A percentile compares a stretch with the other conserved stretches of the same genome.
These are phyloP conservation scores for Platyrinchus mystaceus DNA, from an alignment of 2,797 vertebrate species.

Conservation along the genomic window DNA sequence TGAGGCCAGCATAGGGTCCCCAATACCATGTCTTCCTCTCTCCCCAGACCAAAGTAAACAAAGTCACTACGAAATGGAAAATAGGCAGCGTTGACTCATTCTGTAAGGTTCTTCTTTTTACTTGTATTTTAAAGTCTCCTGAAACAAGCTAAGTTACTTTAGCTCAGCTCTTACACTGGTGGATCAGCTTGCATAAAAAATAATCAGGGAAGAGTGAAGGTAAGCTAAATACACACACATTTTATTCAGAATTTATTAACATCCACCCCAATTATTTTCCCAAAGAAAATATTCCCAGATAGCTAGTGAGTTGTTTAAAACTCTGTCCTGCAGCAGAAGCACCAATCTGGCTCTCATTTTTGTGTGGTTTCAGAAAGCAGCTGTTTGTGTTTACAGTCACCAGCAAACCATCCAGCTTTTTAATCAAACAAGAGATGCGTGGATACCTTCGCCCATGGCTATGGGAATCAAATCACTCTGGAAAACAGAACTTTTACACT, in stretches of 20 bases:
- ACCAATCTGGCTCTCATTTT: slow-evolving; percentile 28
- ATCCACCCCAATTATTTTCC: background rate
- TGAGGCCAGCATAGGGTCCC: background rate
- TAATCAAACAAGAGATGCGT: slow-evolving; percentile 58
- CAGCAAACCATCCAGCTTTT: slow-evolving; percentile 52
- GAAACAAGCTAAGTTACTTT: background rate
- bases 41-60: background rate
- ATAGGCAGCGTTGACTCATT: background rate
- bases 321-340: background rate
- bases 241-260: slow-evolving; percentile 32
- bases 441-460: slow-evolving; percentile 58
- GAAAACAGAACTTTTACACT: slow-evolving; percentile 66
- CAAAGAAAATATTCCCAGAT: background rate
- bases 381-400: slow-evolving; percentile 59
- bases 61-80: background rate
- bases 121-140: background rate
- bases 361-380: slow-evolving; percentile 40
- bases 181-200: background rate
- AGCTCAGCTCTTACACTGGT: background rate
- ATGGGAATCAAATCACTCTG: slow-evolving; percentile 67
- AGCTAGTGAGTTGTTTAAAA: background rate
- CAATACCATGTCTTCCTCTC: background rate
- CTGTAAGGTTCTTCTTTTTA: background rate
- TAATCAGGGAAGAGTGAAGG: background rate
- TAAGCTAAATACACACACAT: background rate